A percentile compares a stretch with the other conserved stretches of the same genome.
These are phyloP conservation scores for Drosophila littoralis DNA, from an alignment of 1,140 invertebrate genomes.

Conservation along the genomic window DNA sequence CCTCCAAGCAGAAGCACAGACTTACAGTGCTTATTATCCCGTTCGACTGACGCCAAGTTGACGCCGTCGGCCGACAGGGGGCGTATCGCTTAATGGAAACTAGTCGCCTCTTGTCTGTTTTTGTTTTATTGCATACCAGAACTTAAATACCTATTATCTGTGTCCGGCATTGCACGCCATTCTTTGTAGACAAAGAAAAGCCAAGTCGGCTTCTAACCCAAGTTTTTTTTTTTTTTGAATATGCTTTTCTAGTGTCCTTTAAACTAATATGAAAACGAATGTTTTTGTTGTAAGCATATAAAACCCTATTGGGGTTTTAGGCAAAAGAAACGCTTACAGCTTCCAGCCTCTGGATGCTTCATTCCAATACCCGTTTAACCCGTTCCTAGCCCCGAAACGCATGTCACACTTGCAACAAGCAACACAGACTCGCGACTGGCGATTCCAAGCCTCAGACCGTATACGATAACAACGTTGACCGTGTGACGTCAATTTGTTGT, in stretches of 20 bases:
- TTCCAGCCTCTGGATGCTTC: not conserved
- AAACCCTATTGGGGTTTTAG: conserved; percentile 33
- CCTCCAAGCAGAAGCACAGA: conserved; percentile 24
- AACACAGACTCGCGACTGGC: conserved; percentile 12
- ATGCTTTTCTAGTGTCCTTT: not conserved
- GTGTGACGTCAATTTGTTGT: conserved; percentile 79
- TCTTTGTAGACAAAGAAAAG: conserved; percentile 9
- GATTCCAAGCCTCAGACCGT: conserved; percentile 14
- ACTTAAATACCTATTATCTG: conserved; percentile 31
- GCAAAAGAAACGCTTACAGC: no score
- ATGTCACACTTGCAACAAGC: conserved; percentile 72
- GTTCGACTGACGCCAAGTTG: conserved; percentile 73
- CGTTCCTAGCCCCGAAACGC: conserved; percentile 68
- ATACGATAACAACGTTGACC: conserved; percentile 18
- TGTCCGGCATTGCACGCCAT: conserved; percentile 14
- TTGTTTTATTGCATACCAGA: conserved; percentile 40
- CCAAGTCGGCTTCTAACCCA: not conserved
- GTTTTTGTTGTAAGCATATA: not conserved
- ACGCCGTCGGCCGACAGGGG: conserved; percentile 54
- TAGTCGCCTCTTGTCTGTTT: conserved; percentile 42
- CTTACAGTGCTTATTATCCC: conserved; percentile 64
- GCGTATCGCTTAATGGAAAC: conserved; percentile 48
- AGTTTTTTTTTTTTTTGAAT: not conserved
- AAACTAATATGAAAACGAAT: no score
- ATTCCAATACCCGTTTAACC: conserved; percentile 64